phyloP scores from a whole-genome alignment of 30 jellyfish, hydroid and myxozoan genomes.

The Mastigias papua region DNA sequence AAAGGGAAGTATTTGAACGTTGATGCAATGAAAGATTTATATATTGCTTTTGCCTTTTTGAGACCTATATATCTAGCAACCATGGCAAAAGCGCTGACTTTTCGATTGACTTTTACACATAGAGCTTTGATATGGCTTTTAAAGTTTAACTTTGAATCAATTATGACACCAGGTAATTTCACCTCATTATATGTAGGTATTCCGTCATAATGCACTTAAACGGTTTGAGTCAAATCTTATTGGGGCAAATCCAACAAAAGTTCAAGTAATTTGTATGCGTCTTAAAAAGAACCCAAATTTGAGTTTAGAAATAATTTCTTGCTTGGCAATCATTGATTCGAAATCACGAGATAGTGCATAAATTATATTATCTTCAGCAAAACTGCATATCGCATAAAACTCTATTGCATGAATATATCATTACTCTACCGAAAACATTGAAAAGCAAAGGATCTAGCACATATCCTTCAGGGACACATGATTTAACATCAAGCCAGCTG shows the following conservation, averaged over 20 bases:
- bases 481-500: slow-evolving; percentile 20
- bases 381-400: slow-evolving; percentile 12
- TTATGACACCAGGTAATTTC: slow-evolving; percentile 28
- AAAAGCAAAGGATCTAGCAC: neutral
- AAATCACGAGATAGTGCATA: neutral
- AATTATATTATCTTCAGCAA: slow-evolving; percentile 17
- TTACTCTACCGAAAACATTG: neutral
- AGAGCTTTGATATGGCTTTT: slow-evolving; percentile 11
- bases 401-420: neutral
- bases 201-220: neutral
- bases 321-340: neutral
- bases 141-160: slow-evolving; percentile 38
- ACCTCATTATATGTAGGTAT: slow-evolving; percentile 33
- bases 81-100: slow-evolving; percentile 13
- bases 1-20: slow-evolving; percentile 40
- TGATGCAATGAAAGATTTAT: neutral
- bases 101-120: neutral
- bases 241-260: neutral
- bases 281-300: neutral
- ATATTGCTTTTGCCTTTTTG: neutral
- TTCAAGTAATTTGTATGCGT: neutral
- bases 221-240: neutral
- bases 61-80: slow-evolving; percentile 11
- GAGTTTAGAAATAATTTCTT: neutral
- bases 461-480: slow-evolving; percentile 26